Percentiles rank a stretch among this genome's conserved stretches.
Conservation (phyloP, 2,797 vertebrate genomes). For the Acrossocheilus wenchowensis region DNA sequence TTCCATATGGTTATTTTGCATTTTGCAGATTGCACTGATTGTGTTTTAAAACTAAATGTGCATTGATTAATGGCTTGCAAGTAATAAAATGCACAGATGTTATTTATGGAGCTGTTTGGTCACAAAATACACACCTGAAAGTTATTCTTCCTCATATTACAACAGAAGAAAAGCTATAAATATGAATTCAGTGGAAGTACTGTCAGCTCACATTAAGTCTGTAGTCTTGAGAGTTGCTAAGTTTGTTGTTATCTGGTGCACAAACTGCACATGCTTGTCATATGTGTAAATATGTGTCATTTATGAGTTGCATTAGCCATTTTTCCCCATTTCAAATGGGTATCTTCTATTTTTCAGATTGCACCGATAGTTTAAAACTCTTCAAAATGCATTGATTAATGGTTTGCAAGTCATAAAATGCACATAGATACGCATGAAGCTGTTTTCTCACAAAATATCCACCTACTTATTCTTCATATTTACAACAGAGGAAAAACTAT, state of each 20-base stretch:
- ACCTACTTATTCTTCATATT: not conserved
- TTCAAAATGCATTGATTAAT: slow-evolving; percentile 27
- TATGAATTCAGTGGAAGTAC: not conserved
- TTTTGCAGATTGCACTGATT: slow-evolving; percentile 33
- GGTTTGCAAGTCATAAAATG: slow-evolving; percentile 41
- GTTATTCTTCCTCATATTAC: not conserved
- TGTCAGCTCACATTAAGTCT: not conserved
- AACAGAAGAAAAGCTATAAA: not conserved
- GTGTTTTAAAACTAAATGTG: slow-evolving; percentile 28
- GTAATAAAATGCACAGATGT: not conserved
- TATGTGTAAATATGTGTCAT: not conserved
- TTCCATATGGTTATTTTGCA: not conserved
- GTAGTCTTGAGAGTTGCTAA: not conserved
- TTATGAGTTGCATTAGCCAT: not conserved
- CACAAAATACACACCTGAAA: slow-evolving; percentile 24
- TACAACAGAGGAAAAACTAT: not conserved
- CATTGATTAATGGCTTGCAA: slow-evolving; percentile 34
- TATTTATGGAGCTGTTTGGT: slow-evolving; percentile 18
- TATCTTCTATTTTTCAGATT: not conserved
- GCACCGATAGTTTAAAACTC: not conserved
- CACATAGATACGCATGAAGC: not conserved
- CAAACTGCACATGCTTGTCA: not conserved
- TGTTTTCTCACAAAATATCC: slow-evolving; percentile 35
- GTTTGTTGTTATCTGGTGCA: not conserved
- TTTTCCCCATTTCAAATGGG: not conserved